Percentiles rank a stretch among this genome's conserved stretches.
Conservation (phyloP, 2,797 vertebrate genomes). For the Acanthis flammea region DNA sequence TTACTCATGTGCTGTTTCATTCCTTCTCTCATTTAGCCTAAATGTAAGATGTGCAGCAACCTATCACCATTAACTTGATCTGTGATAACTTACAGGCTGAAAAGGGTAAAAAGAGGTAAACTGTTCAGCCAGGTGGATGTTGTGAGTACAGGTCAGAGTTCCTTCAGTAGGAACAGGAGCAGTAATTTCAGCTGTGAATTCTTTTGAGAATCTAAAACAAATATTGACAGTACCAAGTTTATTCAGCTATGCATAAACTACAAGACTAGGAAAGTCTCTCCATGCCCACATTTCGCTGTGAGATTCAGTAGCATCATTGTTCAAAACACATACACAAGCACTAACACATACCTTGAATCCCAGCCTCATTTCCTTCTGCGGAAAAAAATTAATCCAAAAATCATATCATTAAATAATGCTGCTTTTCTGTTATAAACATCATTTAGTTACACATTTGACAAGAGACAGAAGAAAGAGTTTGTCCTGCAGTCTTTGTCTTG, state of each 20-base stretch:
- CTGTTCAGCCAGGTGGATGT: not conserved
- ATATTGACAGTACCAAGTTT: not conserved
- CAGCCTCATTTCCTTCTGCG: not conserved
- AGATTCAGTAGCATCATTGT: not conserved
- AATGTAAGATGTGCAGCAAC: not conserved
- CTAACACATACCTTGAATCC: not conserved
- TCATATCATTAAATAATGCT: not conserved
- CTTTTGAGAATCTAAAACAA: not conserved
- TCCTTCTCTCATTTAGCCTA: not conserved
- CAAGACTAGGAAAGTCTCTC: not conserved
- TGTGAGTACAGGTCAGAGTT: not conserved
- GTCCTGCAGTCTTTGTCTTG: not conserved
- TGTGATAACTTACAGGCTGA: not conserved
- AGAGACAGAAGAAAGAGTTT: not conserved
- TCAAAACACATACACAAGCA: rapidly evolving
- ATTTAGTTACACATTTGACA: not conserved
- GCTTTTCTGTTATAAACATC: not conserved
- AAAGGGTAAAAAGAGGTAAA: not conserved
- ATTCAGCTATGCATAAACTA: not conserved
- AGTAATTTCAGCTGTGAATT: not conserved
- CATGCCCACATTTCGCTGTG: not conserved
- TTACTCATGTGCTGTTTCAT: not conserved
- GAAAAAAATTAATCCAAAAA: not conserved
- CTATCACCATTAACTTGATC: not conserved
- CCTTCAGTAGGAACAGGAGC: not conserved